phyloP scores from a whole-genome alignment of 2,888 invertebrate genomes.

The Aleiodes alternator region DNA sequence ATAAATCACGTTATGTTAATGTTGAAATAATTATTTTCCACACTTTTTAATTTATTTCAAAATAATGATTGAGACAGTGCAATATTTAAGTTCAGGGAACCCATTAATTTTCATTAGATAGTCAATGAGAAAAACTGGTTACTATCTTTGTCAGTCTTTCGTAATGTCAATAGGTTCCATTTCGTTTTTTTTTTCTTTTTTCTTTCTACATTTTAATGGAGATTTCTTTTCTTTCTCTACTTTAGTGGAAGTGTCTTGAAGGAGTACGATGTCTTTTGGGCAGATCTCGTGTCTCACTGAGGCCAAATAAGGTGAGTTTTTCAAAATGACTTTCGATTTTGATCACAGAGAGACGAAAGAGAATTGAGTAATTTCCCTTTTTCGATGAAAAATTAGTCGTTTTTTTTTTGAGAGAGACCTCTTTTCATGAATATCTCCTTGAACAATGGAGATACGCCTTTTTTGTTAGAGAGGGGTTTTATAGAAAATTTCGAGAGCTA shows the following conservation, averaged over 20 bases:
- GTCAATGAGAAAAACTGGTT: neutral
- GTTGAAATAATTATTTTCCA: neutral
- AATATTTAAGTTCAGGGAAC: conserved; percentile 15
- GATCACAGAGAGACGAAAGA: too few relatives aligned
- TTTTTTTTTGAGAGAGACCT: neutral
- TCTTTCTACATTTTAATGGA: conserved; percentile 23
- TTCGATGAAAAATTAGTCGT: too few relatives aligned
- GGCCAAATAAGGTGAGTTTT: conserved; percentile 40
- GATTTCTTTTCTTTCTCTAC: conserved; percentile 63
- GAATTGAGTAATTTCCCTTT: too few relatives aligned
- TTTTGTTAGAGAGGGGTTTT: too few relatives aligned
- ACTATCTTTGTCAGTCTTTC: neutral
- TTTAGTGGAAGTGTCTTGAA: conserved; percentile 86
- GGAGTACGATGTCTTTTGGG: conserved; percentile 87
- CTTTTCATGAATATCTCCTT: too few relatives aligned
- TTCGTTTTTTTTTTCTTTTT: neutral
- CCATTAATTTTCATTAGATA: neutral
- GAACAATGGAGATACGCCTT: too few relatives aligned
- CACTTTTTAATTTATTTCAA: too few relatives aligned
- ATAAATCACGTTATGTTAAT: conserved; percentile 9
- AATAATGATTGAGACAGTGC: too few relatives aligned
- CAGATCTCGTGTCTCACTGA: conserved; percentile 71
- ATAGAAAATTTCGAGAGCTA: too few relatives aligned
- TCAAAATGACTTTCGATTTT: neutral
- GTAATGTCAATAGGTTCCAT: neutral